These are phyloP conservation scores for Sitta europaea DNA, from an alignment of 2,113 vertebrate species.

Conservation along the genomic window DNA sequence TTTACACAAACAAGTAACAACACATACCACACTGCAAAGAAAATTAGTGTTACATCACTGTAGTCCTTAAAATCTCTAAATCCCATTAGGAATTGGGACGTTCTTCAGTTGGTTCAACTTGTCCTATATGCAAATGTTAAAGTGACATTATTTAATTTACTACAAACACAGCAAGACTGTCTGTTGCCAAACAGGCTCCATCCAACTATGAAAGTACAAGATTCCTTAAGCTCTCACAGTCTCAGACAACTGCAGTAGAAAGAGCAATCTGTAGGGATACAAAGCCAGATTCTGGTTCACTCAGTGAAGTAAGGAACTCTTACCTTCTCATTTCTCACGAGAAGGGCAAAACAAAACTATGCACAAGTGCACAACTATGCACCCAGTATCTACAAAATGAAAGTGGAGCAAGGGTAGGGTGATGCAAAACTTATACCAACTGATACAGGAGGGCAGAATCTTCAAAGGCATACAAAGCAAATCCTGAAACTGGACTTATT, in stretches of 20 bases:
- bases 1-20: background rate
- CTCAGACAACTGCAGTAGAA: background rate
- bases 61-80: background rate
- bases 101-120: background rate
- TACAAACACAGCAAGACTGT: background rate
- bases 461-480: background rate
- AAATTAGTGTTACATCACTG: background rate
- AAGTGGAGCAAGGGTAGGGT: background rate
- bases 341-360: background rate
- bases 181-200: background rate
- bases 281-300: background rate
- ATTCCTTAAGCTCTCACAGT: background rate
- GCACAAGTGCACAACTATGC: background rate
- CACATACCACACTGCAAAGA: background rate
- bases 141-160: background rate
- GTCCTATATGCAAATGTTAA: background rate
- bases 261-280: background rate
- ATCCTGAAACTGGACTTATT: background rate
- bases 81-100: background rate
- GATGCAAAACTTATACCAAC: background rate
- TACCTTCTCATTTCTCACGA: background rate
- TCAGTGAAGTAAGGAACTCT: rapidly evolving
- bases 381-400: background rate
- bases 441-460: background rate
- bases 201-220: background rate